A percentile compares a stretch with the other conserved stretches of the same genome.
Evolutionary conservation across 2,888 invertebrate genomes (phyloP).

Genomic region (Ochropleura plecta): DNA sequence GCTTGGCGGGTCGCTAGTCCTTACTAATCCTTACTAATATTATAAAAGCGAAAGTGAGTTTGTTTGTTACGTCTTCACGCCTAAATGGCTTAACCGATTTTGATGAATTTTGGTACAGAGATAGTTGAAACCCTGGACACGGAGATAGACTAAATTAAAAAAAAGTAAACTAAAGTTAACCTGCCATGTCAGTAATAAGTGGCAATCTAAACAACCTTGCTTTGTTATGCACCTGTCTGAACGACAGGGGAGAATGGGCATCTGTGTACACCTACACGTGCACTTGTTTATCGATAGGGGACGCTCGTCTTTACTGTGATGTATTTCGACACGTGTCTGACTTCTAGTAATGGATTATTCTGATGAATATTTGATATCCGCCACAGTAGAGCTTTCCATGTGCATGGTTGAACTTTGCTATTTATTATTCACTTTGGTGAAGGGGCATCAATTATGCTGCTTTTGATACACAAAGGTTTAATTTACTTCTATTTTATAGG

Average conservation of each 20-base stretch:
- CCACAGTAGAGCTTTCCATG: neutral
- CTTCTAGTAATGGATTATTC: neutral
- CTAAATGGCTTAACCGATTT: too few relatives aligned
- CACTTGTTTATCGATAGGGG: neutral
- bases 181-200: neutral
- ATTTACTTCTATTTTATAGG: neutral
- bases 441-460: neutral
- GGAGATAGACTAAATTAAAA: too few relatives aligned
- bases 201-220: neutral
- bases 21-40: too few relatives aligned
- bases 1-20: too few relatives aligned
- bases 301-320: neutral
- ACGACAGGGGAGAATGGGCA: neutral
- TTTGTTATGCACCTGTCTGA: neutral
- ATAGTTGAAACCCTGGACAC: too few relatives aligned
- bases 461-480: neutral
- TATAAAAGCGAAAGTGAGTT: too few relatives aligned
- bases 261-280: neutral
- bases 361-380: neutral
- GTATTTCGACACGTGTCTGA: neutral
- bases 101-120: too few relatives aligned
- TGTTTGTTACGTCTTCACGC: too few relatives aligned
- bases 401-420: neutral
- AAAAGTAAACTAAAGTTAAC: slow-evolving; percentile 3
- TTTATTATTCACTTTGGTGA: neutral